These are phyloP conservation scores for Sylvia borin DNA, from an alignment of 2,797 vertebrate genomes.

Conservation along the genomic window DNA sequence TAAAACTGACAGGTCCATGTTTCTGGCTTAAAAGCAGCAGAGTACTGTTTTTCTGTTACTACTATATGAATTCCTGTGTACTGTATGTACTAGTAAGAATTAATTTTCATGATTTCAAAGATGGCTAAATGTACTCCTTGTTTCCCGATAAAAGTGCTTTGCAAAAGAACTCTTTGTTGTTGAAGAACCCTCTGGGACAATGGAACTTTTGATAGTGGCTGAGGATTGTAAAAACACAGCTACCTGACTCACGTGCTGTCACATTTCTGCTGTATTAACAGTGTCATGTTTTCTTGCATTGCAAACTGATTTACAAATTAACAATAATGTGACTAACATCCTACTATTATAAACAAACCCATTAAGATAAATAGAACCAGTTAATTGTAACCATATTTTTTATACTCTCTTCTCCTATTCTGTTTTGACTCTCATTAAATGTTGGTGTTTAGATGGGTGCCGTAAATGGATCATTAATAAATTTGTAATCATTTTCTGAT, in stretches of 20 bases:
- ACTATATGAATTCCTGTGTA: neutral
- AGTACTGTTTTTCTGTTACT: neutral
- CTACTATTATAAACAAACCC: neutral
- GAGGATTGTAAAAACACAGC: neutral
- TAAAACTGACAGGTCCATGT: neutral
- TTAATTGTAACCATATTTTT: neutral
- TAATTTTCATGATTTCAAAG: neutral
- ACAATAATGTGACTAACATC: neutral
- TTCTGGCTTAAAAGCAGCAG: neutral
- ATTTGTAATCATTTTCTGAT: neutral
- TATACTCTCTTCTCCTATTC: neutral
- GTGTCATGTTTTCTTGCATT: neutral
- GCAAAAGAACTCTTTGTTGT: neutral
- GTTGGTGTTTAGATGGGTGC: neutral
- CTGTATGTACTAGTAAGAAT: neutral
- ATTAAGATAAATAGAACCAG: constrained; percentile 10
- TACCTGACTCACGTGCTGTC: constrained; percentile 13
- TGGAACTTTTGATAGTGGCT: neutral
- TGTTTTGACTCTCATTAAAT: neutral
- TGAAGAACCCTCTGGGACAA: neutral
- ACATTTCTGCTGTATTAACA: neutral
- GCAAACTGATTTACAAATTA: constrained; percentile 19
- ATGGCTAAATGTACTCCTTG: neutral
- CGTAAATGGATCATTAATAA: neutral
- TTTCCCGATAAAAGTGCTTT: neutral